A percentile compares a stretch with the other conserved stretches of the same genome.
Evolutionary conservation across 2,888 invertebrate genomes (phyloP).

Genomic region (Catotricha subobsoleta): DNA sequence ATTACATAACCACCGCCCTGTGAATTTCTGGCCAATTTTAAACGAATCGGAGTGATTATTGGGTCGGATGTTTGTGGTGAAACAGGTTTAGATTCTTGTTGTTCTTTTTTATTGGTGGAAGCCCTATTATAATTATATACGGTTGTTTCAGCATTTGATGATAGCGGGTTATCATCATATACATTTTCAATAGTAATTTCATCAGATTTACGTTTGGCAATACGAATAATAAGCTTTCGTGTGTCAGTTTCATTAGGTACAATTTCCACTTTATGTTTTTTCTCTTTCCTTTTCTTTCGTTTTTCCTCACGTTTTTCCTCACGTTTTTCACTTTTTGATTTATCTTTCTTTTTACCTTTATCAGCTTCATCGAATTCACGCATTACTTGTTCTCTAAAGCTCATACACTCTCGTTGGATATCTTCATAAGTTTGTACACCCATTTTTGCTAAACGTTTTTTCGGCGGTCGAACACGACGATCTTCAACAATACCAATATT

Average conservation of each 20-base stretch:
- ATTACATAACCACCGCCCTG: slow-evolving; percentile 46
- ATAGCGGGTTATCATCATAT: slow-evolving; percentile 7
- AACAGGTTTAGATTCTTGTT: not conserved
- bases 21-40: slow-evolving; percentile 66
- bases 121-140: not conserved
- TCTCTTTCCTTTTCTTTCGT: slow-evolving; percentile 20
- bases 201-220: slow-evolving; percentile 30
- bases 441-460: slow-evolving; percentile 51
- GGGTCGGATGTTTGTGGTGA: not conserved
- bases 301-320: slow-evolving; percentile 20
- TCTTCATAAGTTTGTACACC: slow-evolving; percentile 50
- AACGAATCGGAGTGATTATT: slow-evolving; percentile 47
- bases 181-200: slow-evolving; percentile 12
- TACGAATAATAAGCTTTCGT: slow-evolving; percentile 60
- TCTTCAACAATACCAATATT: slow-evolving; percentile 8
- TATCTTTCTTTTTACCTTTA: slow-evolving; percentile 32
- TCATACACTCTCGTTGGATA: slow-evolving; percentile 69
- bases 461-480: slow-evolving; percentile 44
- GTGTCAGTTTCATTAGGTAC: slow-evolving; percentile 38
- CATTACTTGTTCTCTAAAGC: slow-evolving; percentile 67
- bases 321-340: slow-evolving; percentile 37
- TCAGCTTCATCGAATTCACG: slow-evolving; percentile 46
- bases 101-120: not conserved
- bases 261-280: slow-evolving; percentile 35
- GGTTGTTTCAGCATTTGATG: not conserved